Evolutionary conservation across 1,140 invertebrate genomes (phyloP), one percentile per base, ranked within the genome.

Genomic region (Lerema accius): DNA sequence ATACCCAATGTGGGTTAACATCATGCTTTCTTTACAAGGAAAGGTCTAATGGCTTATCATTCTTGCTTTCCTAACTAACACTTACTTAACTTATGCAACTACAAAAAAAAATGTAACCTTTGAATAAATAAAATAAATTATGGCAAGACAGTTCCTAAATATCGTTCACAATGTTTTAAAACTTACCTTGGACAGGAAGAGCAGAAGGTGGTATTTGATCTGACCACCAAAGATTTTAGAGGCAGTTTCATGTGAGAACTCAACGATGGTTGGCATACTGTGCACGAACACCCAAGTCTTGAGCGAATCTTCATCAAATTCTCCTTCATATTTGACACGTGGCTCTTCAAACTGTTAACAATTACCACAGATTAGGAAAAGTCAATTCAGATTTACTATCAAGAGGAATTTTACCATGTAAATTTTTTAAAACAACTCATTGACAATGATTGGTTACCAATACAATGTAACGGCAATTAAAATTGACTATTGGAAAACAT

Each of bases 181-280:
- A 49, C 68, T 82, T 71, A 91, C 91, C 91, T 99, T 98, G 78
- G 96, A 98, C 43, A 99, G 92, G 93, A 99, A 99, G 49, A 99
- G 84, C 45, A 99, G 93, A 62, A 99, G 93, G 86, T 99, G 99
- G 69, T 95, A 96, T 92, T 99, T 99, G 85, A 99, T 97, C 59
- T 98, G 96, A 70, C 99, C 99, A 72, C 97, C 97, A 87, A 99
- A 99, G 86, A 99, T 99, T 91, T 99, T 99, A 61, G 92, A 89
- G 3, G 98, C 99, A 26, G 97, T 99, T 88, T 99, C 96, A 75
- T 99, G 98, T 70, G 97, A 99, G 92, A 99, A 99, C 89, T 99
- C 98, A 53, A 99, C 96, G 73, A 99, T 95, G 43, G 98, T 90
- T 48, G 99, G 98, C 78, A 99, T 91, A 61, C 96, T 95, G 80